phyloP scores from a whole-genome alignment of 2,888 invertebrate species.

The Trissolcus brochymenae region DNA sequence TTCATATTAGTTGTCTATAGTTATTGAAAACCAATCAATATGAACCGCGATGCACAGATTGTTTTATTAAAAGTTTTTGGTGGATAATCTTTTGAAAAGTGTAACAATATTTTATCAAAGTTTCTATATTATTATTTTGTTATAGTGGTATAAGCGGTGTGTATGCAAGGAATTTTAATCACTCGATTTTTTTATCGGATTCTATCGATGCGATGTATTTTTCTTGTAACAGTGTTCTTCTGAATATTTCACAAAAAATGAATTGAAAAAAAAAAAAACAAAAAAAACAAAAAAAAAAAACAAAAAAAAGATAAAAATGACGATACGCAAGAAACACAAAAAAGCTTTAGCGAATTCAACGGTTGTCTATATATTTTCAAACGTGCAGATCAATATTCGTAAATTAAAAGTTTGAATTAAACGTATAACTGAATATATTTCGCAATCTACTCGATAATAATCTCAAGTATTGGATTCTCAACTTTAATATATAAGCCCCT shows the following conservation, averaged over 20 bases:
- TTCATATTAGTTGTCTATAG: no score
- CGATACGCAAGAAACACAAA: conserved; percentile 37
- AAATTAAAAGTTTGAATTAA: conserved; percentile 55
- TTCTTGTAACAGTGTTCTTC: conserved; percentile 41
- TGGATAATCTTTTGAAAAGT: not conserved
- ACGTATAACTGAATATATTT: conserved; percentile 44
- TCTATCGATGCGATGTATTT: conserved; percentile 34
- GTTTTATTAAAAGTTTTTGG: not conserved
- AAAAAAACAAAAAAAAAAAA: no score
- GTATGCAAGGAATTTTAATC: conserved; percentile 46
- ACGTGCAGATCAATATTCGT: conserved; percentile 45
- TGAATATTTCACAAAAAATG: conserved; percentile 36
- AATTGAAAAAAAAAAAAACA: conserved; percentile 11
- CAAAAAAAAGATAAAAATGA: conserved; percentile 21
- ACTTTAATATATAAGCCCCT: conserved; percentile 35
- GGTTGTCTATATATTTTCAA: conserved; percentile 33
- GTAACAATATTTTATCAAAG: conserved; percentile 41
- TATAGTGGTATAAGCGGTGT: conserved; percentile 18
- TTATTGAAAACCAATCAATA: conserved; percentile 3
- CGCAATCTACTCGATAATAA: conserved; percentile 43
- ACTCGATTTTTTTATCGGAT: conserved; percentile 42
- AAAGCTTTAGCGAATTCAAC: conserved; percentile 36
- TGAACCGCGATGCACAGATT: not conserved
- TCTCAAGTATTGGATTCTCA: conserved; percentile 45
- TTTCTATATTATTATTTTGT: conserved; percentile 32